Evolutionary conservation across 2,113 vertebrate genomes (phyloP), one percentile per base, ranked within the genome.

Genomic region (Maccullochella peelii): DNA sequence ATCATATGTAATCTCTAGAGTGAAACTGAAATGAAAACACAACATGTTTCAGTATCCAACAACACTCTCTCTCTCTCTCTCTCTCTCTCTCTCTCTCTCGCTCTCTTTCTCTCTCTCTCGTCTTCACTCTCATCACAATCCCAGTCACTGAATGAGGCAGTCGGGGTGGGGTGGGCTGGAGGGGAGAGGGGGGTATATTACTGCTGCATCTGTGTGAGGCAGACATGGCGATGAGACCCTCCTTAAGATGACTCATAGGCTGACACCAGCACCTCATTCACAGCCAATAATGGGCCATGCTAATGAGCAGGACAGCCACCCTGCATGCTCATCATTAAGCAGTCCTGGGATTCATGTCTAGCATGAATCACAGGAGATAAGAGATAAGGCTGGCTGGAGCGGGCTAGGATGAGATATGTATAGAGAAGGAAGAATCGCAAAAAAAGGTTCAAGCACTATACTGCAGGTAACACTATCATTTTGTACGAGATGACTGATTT

Each of bases 251-350:
- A 96, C 87, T 95, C 93, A 94, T 91, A 80, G 86, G 90, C 94
- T 94, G 93, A 94, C 93, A 95, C 92, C 92, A 88, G 83, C 94
- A 95, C 91, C 94, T 95, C 94, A 95, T 95, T 95, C 92, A 90
- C 93, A 93, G 92, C 87, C 91, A 93, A 94, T 94, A 95, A 95
- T 94, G 94, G 94, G 94, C 88, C 92, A 95, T 93, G 93, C 91
- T 95, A 95, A 95, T 95, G 94, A 95, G 92, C 85, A 77, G 92
- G 89, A 93, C 94, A 93, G 89, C 90, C 92, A 84, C 86, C 91
- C 89, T 88, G 75, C 89, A 70, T 70, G 88, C 85, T 90, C 91
- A 90, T 94, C 90, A 90, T 94, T 94, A 88, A 86, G 89, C 86
- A 36, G 73, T 57, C 52, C 23, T 67, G 78, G 92, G 89, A 91